Conservation (phyloP, 2,113 vertebrate species). For the Misgurnus anguillicaudatus region DNA sequence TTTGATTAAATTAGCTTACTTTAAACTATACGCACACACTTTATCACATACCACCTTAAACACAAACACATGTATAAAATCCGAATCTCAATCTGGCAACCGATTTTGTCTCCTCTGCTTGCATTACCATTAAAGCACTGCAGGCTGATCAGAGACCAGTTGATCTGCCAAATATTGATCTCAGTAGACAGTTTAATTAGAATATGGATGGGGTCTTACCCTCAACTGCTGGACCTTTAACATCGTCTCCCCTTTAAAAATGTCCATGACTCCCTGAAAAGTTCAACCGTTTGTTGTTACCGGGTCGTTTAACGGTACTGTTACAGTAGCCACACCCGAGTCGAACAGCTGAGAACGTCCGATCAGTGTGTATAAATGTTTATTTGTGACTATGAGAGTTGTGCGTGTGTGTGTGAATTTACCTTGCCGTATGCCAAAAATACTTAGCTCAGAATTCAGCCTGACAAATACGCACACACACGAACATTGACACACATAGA, state of each 20-base stretch:
- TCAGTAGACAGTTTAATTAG: not conserved
- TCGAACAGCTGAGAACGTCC: constrained; percentile 37
- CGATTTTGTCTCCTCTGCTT: not conserved
- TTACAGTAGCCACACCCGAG: constrained; percentile 35
- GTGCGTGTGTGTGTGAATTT: not conserved
- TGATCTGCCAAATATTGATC: not conserved
- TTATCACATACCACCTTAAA: no score
- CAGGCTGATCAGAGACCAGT: not conserved
- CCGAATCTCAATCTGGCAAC: not conserved
- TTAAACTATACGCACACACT: no score
- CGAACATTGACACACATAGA: constrained; percentile 9
- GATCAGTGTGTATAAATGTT: constrained; percentile 14
- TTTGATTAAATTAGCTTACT: no score
- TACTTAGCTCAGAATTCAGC: not conserved
- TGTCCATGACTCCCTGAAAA: constrained; percentile 61
- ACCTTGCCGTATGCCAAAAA: constrained; percentile 27
- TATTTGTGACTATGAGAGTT: not conserved
- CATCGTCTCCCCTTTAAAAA: constrained; percentile 59
- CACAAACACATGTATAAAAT: not conserved
- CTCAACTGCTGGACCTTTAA: constrained; percentile 71
- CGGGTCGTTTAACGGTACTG: not conserved
- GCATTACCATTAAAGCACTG: not conserved
- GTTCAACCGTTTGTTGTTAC: not conserved
- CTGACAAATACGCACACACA: not conserved
- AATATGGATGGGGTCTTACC: constrained; percentile 62